These are phyloP conservation scores for Danaus melanippus DNA, from an alignment of 1,140 invertebrate genomes.

Conservation along the genomic window DNA sequence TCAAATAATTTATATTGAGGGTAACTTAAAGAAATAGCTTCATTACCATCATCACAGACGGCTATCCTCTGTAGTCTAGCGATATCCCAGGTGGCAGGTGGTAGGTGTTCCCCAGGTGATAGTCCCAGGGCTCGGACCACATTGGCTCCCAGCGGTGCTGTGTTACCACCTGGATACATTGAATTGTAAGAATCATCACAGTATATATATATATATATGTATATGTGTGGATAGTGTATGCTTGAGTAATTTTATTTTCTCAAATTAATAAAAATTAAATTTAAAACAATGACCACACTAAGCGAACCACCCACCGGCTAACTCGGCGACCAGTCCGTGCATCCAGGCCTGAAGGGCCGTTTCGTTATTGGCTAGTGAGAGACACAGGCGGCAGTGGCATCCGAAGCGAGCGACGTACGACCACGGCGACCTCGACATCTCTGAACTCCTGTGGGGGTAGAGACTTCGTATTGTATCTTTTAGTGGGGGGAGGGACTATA, in stretches of 20 bases:
- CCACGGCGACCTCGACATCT: conserved; percentile 38
- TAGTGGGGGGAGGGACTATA: too few relatives aligned
- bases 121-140: conserved; percentile 31
- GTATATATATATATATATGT: background rate
- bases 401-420: conserved; percentile 51
- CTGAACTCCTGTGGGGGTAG: conserved; percentile 32
- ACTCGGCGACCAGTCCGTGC: conserved; percentile 30
- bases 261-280: too few relatives aligned
- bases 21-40: too few relatives aligned
- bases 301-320: conserved; percentile 26
- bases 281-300: too few relatives aligned
- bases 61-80: conserved; percentile 24
- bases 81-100: conserved; percentile 33
- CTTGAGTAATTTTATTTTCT: too few relatives aligned
- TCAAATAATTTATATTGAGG: too few relatives aligned
- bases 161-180: conserved; percentile 28
- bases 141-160: conserved; percentile 29
- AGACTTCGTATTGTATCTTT: background rate
- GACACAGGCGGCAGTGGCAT: conserved; percentile 55
- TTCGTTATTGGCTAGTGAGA: conserved; percentile 44
- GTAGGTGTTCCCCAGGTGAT: conserved; percentile 12
- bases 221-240: background rate
- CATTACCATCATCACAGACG: conserved; percentile 24
- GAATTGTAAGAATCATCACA: conserved; percentile 7
- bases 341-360: conserved; percentile 31